Evolutionary conservation across 1,140 invertebrate genomes (phyloP).

Genomic region (Drosophila pseudoananassae): DNA sequence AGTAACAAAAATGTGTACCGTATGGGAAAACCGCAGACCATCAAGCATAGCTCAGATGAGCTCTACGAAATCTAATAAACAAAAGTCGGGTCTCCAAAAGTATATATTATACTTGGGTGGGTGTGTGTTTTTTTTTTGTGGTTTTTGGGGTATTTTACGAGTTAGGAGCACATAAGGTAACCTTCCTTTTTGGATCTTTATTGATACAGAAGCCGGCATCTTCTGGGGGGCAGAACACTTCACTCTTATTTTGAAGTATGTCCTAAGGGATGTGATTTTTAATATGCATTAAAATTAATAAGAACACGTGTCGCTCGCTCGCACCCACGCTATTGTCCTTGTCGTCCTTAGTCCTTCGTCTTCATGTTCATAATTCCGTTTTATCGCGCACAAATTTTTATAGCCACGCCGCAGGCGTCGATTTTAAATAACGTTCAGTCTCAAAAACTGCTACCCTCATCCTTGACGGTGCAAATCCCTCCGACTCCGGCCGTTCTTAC

Average conservation of each 20-base stretch:
- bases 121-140: slow-evolving; percentile 32
- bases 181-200: slow-evolving; percentile 45
- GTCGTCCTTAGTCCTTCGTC: slow-evolving; percentile 5
- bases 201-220: slow-evolving; percentile 51
- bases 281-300: slow-evolving; percentile 83
- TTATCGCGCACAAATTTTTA: slow-evolving; percentile 82
- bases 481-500: slow-evolving; percentile 13
- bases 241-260: slow-evolving; percentile 40
- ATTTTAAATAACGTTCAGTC: slow-evolving; percentile 66
- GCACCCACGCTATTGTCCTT: slow-evolving; percentile 38
- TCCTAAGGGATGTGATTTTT: slow-evolving; percentile 65
- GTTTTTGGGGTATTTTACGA: slow-evolving; percentile 54
- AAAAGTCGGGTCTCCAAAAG: slow-evolving; percentile 56
- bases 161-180: slow-evolving; percentile 25
- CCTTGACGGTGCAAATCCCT: slow-evolving; percentile 2
- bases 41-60: slow-evolving; percentile 42
- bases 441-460: neutral
- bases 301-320: slow-evolving; percentile 71
- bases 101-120: slow-evolving; percentile 16
- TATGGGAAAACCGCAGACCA: slow-evolving; percentile 39
- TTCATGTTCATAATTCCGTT: slow-evolving; percentile 72
- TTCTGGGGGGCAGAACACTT: neutral
- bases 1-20: slow-evolving; percentile 41
- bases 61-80: slow-evolving; percentile 75
- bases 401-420: slow-evolving; percentile 71